A percentile compares a stretch with the other conserved stretches of the same genome.
These are phyloP conservation scores for Xiphophorus couchianus DNA, from an alignment of 2,113 vertebrate genomes.

Conservation along the genomic window DNA sequence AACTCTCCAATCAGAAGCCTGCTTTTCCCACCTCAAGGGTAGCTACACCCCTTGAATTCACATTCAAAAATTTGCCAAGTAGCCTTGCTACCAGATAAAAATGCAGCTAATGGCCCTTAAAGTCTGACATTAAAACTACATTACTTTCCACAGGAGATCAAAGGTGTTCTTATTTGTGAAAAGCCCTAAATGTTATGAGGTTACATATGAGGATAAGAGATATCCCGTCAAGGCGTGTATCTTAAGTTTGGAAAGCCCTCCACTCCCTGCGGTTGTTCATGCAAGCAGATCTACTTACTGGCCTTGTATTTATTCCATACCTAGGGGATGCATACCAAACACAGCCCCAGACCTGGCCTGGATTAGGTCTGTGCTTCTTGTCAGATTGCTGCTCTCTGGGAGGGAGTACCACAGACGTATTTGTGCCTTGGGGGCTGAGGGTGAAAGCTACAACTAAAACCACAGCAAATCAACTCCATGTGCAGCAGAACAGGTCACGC, in stretches of 20 bases:
- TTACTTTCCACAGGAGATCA: conserved; percentile 77
- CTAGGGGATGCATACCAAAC: conserved; percentile 77
- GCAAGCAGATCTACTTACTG: conserved; percentile 64
- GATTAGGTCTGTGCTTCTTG: conserved; percentile 75
- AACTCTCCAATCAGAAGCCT: conserved; percentile 41
- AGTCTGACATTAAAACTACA: conserved; percentile 77
- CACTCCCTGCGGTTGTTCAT: conserved; percentile 43
- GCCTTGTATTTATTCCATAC: conserved; percentile 75
- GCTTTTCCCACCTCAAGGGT: conserved; percentile 38
- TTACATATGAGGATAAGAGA: conserved; percentile 75
- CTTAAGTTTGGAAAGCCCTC: conserved; percentile 49
- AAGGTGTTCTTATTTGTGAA: conserved; percentile 76
- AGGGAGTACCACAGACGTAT: conserved; percentile 53
- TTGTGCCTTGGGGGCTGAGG: conserved; percentile 54
- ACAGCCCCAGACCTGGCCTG: conserved; percentile 73
- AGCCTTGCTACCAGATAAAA: conserved; percentile 65
- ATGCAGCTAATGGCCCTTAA: conserved; percentile 74
- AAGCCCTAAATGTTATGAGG: conserved; percentile 73
- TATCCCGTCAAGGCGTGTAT: conserved; percentile 66
- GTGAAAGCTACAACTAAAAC: conserved; percentile 59
- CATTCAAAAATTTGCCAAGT: conserved; percentile 58
- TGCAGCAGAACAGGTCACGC: conserved; percentile 69
- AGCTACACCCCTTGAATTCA: conserved; percentile 47
- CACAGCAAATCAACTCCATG: conserved; percentile 74
- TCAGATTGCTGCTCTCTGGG: conserved; percentile 76